Percentiles rank a stretch among this genome's conserved stretches.
Conservation (phyloP, 37 sponge, comb jelly and placozoan genomes). For the Trichoplax adhaerens region DNA sequence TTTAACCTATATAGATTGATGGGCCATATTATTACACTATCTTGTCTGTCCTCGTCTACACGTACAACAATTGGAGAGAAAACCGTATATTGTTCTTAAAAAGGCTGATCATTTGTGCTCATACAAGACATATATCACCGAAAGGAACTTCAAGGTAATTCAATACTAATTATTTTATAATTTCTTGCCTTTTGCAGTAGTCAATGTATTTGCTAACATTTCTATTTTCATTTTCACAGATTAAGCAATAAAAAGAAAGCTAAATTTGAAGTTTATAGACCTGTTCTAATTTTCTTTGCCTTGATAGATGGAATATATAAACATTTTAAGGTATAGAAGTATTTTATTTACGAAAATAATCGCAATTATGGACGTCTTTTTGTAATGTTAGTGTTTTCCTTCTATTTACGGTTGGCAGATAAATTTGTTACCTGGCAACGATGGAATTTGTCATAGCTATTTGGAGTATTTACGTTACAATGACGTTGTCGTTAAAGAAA, state of each 20-base stretch:
- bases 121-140: constrained; percentile 38
- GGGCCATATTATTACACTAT: constrained; percentile 32
- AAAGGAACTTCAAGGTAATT: constrained; percentile 31
- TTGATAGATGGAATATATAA: constrained; percentile 46
- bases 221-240: constrained; percentile 13
- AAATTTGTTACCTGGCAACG: constrained; percentile 8
- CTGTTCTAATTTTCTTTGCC: constrained; percentile 44
- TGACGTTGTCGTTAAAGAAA: constrained; percentile 23
- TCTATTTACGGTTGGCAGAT: constrained; percentile 13
- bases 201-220: neutral
- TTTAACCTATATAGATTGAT: constrained; percentile 32
- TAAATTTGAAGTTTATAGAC: constrained; percentile 58
- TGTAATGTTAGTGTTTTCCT: neutral
- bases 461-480: constrained; percentile 58
- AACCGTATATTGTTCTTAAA: constrained; percentile 26
- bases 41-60: constrained; percentile 40
- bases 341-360: neutral
- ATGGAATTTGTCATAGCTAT: constrained; percentile 21
- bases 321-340: constrained; percentile 32
- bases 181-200: neutral
- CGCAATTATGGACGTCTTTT: neutral
- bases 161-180: neutral
- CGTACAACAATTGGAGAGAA: constrained; percentile 39
- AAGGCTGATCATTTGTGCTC: constrained; percentile 43
- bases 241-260: constrained; percentile 28